Evolutionary conservation across 2,113 vertebrate species (phyloP).

Genomic region (Clarias magur): DNA sequence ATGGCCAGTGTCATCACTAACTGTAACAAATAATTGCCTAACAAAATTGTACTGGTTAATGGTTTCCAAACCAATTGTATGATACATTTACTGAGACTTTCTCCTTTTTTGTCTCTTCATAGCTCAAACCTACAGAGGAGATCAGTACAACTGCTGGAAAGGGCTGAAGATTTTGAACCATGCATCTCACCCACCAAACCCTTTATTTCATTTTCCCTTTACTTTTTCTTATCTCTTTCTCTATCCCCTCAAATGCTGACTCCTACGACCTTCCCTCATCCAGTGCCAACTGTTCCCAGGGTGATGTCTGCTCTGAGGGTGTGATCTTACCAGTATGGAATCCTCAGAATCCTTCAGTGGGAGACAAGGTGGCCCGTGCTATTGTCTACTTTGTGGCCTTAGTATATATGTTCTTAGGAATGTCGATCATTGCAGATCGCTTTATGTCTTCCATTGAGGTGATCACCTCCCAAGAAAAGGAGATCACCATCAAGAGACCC

Average conservation of each 20-base stretch:
- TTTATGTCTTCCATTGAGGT: constrained; percentile 86
- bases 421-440: constrained; percentile 82
- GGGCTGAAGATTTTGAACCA: constrained; percentile 18
- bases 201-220: constrained; percentile 48
- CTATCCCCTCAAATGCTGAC: constrained; percentile 49
- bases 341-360: constrained; percentile 80
- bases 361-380: constrained; percentile 80
- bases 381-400: constrained; percentile 84
- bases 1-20: neutral
- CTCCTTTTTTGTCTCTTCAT: constrained; percentile 12
- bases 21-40: neutral
- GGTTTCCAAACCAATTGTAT: neutral
- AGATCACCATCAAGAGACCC: constrained; percentile 77
- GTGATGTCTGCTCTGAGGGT: constrained; percentile 72
- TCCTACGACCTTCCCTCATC: constrained; percentile 36
- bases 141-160: constrained; percentile 47
- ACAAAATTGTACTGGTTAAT: neutral
- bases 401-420: constrained; percentile 84
- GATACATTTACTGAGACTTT: neutral
- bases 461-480: constrained; percentile 83
- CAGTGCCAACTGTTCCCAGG: constrained; percentile 63
- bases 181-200: constrained; percentile 32
- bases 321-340: constrained; percentile 81
- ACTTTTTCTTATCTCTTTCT: constrained; percentile 60
- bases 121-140: constrained; percentile 10